phyloP scores from a whole-genome alignment of 23 tunicate genomes.

The Trididemnum clinides region DNA sequence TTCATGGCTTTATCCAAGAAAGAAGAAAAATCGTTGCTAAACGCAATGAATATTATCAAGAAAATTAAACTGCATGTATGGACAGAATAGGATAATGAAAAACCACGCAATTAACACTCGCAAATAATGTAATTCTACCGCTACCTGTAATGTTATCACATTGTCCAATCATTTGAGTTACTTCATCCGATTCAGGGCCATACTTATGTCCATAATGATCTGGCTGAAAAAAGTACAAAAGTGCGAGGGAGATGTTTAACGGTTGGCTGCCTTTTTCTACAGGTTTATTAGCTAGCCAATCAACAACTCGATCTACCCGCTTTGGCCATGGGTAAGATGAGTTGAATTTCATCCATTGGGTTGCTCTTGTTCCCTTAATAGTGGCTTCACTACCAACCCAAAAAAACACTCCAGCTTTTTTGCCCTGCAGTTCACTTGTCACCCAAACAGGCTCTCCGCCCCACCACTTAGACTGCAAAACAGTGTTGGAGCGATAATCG shows the following conservation, averaged over 20 bases:
- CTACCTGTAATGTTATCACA: conserved; percentile 88
- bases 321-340: conserved; percentile 25
- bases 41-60: too few relatives aligned
- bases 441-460: conserved; percentile 99
- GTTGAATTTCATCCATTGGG: conserved; percentile 26
- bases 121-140: not conserved
- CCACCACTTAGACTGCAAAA: conserved; percentile 63
- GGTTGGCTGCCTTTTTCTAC: not conserved
- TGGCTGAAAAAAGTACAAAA: conserved; percentile 85
- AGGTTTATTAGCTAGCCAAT: conserved; percentile 72
- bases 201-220: conserved; percentile 69
- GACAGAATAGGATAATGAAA: too few relatives aligned
- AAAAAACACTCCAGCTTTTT: conserved; percentile 54
- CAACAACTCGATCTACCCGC: conserved; percentile 69
- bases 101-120: too few relatives aligned
- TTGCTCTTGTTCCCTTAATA: conserved; percentile 59
- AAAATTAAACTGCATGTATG: too few relatives aligned
- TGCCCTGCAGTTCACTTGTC: conserved; percentile 78
- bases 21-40: too few relatives aligned
- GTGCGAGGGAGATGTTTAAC: conserved; percentile 51
- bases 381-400: conserved; percentile 91
- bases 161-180: conserved; percentile 63
- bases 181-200: conserved; percentile 93
- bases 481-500: not conserved
- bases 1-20: too few relatives aligned